These are phyloP conservation scores for Icerya purchasi DNA, from an alignment of 2,888 invertebrate genomes.

Conservation along the genomic window DNA sequence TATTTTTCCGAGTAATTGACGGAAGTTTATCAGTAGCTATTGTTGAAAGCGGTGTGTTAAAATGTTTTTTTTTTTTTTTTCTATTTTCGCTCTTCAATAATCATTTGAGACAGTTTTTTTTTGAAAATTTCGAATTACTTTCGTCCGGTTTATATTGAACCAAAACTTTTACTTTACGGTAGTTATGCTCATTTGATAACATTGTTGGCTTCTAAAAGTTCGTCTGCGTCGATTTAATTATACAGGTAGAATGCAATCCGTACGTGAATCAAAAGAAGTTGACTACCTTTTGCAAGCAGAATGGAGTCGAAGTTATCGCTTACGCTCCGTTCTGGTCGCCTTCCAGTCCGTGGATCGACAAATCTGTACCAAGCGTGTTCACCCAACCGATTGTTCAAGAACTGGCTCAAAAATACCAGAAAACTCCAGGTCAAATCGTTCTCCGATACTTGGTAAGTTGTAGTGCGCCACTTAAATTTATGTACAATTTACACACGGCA, in stretches of 20 bases:
- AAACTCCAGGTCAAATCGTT: slow-evolving; percentile 45
- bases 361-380: slow-evolving; percentile 44
- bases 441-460: slow-evolving; percentile 36
- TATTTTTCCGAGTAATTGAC: neutral
- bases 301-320: slow-evolving; percentile 46
- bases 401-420: slow-evolving; percentile 38
- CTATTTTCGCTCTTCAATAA: neutral
- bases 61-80: neutral
- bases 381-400: slow-evolving; percentile 45
- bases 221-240: too few relatives aligned
- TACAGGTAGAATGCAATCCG: slow-evolving; percentile 4
- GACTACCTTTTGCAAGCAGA: slow-evolving; percentile 42
- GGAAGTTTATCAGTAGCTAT: neutral
- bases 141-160: too few relatives aligned
- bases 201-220: too few relatives aligned
- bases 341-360: slow-evolving; percentile 57
- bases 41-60: neutral
- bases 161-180: too few relatives aligned
- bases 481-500: too few relatives aligned
- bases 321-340: slow-evolving; percentile 70
- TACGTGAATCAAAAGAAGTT: slow-evolving; percentile 38
- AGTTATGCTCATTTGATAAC: too few relatives aligned
- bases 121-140: too few relatives aligned
- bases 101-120: neutral
- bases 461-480: too few relatives aligned